Evolutionary conservation across 1,140 invertebrate species (phyloP), one percentile per base, ranked within the genome.

Genomic region (Drosophila ficusphila): DNA sequence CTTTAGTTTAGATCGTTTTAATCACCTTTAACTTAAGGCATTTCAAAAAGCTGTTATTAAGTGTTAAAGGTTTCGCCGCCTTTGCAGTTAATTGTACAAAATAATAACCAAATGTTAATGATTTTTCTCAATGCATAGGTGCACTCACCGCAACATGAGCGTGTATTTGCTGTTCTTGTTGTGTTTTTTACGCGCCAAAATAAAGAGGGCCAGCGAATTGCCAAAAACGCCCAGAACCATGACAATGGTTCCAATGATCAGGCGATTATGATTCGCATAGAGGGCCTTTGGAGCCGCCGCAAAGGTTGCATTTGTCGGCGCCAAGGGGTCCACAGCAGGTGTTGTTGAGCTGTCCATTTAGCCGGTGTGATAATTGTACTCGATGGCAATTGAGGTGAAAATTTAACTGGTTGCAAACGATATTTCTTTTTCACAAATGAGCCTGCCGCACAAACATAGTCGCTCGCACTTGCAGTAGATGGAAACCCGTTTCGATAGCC

Each of bases 91-190:
- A n/a, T n/a, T n/a, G n/a, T n/a, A n/a, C n/a, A n/a, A n/a, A n/a
- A n/a, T n/a, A n/a, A n/a, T n/a, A n/a, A n/a, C n/a, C n/a, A n/a
- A n/a, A n/a, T 21, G n/a, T 8, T n/a, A 33, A 16, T 11, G 2
- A 11, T 47, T 41, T 56, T 2, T 21, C 2, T 42, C 8, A 0
- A 0, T 14, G 27, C 16, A 41, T 3, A 23, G 12, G 6, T 51
- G 9, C 16, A 79, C 90, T 91, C 81, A 92, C 51, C 95, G 94
- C 58, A 97, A 92, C 93, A 97, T 95, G 71, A 97, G 92, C 64
- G 96, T 93, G 91, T 97, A 96, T 88, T 96, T 96, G 46, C 94
- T 93, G 90, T 97, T 97, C 76, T 96, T 93, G 33, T 94, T 93
- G 86, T 95, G 93, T 44, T 93, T 90, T 85, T 94, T 91, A 34